Evolutionary conservation across 2,888 invertebrate genomes (phyloP).

Genomic region (Eupithecia subfuscata): DNA sequence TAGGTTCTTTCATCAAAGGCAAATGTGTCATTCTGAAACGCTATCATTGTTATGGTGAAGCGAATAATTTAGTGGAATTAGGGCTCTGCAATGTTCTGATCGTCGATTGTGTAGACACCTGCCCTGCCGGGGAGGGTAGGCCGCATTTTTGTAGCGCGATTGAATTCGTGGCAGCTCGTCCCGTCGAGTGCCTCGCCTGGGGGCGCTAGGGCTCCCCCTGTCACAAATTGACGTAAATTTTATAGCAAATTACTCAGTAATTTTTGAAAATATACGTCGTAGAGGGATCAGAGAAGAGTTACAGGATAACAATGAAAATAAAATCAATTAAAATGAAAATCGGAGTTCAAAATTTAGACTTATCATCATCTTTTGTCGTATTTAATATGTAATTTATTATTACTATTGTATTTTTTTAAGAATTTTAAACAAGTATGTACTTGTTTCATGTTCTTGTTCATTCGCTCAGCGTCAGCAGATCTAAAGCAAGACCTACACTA

Average conservation of each 20-base stretch:
- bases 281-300: not conserved
- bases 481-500: not conserved
- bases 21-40: no score
- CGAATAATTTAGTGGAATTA: not conserved
- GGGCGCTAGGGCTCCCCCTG: constrained; percentile 13
- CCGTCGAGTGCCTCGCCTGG: constrained; percentile 31
- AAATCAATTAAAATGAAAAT: not conserved
- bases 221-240: not conserved
- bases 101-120: not conserved
- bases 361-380: not conserved
- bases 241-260: not conserved
- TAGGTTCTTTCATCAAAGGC: no score
- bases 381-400: no score
- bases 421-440: no score
- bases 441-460: no score
- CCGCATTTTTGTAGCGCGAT: constrained; percentile 51
- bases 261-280: not conserved
- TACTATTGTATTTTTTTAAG: no score
- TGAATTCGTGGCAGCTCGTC: constrained; percentile 47
- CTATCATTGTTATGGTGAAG: no score
- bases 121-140: not conserved
- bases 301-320: no score
- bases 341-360: not conserved
- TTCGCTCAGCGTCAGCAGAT: no score
- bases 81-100: not conserved